Evolutionary conservation across 2,888 invertebrate genomes (phyloP).

Genomic region (Dyspetes luteomarginatus): DNA sequence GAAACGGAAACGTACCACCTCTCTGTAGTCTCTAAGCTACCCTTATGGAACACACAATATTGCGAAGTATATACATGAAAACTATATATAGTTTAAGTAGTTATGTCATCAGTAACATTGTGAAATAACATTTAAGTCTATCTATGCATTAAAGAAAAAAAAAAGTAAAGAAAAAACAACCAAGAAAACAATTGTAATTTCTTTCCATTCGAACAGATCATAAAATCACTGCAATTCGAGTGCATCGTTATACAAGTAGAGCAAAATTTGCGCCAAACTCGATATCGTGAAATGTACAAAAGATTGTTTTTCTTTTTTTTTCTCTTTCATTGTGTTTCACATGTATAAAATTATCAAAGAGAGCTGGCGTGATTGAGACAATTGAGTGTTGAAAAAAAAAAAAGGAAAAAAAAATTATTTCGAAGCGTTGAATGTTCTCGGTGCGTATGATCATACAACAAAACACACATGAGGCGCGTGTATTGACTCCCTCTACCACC

Average conservation of each 20-base stretch:
- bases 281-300: conserved; percentile 54
- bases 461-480: conserved; percentile 13
- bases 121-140: conserved; percentile 57
- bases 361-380: conserved; percentile 14
- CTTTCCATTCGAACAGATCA: conserved; percentile 26
- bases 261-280: conserved; percentile 24
- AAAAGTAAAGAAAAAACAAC: conserved; percentile 32
- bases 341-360: conserved; percentile 47
- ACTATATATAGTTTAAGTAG: conserved; percentile 59
- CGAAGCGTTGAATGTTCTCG: conserved; percentile 14
- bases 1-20: conserved; percentile 60
- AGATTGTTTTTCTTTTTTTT: conserved; percentile 38
- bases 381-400: conserved; percentile 34
- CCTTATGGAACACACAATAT: conserved; percentile 40
- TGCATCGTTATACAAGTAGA: not conserved
- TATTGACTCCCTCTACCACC: conserved; percentile 25
- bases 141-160: conserved; percentile 35
- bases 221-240: conserved; percentile 38
- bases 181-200: conserved; percentile 22
- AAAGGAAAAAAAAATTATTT: conserved; percentile 11
- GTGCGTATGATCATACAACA: conserved; percentile 18
- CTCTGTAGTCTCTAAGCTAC: conserved; percentile 40
- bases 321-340: conserved; percentile 45
- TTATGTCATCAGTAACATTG: conserved; percentile 57
- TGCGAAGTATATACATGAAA: conserved; percentile 54